Evolutionary conservation across 2,888 invertebrate species (phyloP).

Genomic region (Sepiola atlantica): DNA sequence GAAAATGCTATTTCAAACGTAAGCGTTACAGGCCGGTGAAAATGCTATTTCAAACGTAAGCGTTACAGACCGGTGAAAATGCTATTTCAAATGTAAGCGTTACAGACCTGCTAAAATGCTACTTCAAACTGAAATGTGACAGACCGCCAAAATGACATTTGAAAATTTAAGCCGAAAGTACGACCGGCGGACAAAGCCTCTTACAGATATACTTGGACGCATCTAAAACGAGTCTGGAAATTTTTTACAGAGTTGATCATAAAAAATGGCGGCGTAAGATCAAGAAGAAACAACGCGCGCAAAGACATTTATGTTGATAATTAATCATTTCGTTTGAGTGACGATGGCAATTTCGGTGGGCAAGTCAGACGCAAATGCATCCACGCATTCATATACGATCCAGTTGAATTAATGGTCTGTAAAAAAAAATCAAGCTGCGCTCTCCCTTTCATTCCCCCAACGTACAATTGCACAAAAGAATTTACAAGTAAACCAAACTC

Average conservation of each 20-base stretch:
- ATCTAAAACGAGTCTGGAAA: too few relatives aligned
- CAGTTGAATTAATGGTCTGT: neutral
- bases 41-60: too few relatives aligned
- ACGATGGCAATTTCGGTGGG: neutral
- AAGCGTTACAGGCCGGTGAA: too few relatives aligned
- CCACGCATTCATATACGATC: neutral
- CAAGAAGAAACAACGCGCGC: neutral
- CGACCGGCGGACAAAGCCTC: too few relatives aligned
- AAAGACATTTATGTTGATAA: neutral
- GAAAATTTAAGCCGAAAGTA: too few relatives aligned
- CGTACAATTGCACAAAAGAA: neutral
- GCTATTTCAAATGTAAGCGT: too few relatives aligned
- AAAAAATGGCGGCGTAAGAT: neutral
- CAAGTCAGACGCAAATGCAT: neutral
- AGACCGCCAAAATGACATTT: too few relatives aligned
- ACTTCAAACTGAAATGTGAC: too few relatives aligned
- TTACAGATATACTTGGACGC: too few relatives aligned
- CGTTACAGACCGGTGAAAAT: too few relatives aligned
- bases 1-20: too few relatives aligned
- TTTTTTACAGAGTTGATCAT: neutral
- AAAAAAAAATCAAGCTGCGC: neutral
- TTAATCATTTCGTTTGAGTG: neutral
- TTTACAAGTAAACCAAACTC: neutral
- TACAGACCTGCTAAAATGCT: too few relatives aligned
- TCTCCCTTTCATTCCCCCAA: neutral